Base-by-base conservation (phyloP, 1,140 invertebrate genomes). In the Drosophila lacertosa region DNA sequence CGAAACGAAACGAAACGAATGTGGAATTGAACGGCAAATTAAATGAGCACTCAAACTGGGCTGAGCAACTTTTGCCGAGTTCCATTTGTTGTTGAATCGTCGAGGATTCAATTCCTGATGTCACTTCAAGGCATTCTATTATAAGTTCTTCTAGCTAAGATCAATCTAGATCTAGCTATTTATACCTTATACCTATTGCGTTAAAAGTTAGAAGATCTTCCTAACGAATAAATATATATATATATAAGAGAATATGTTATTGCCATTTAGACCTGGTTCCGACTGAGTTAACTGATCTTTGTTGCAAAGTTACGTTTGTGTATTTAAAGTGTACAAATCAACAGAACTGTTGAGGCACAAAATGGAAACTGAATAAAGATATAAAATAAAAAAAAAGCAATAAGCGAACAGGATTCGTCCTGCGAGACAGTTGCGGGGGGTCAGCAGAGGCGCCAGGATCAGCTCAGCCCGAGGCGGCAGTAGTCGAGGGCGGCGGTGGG, bases 1-100 rank as follows among this genome's bases (percentile, higher is more conserved):
- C 82, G 82, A 88, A 82, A n/a, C n/a, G n/a, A n/a, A n/a, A n/a
- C n/a, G 67, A 88, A 88, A 88, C 82, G 82, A 88, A 82, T 88
- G 66, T 70, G 63, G 82, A 88, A 88, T 88, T 88, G 82, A 88
- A 88, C 77, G 70, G 66, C 63, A 81, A 86, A 86, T 81, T 86
- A 77, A 86, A 80, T 72, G 74, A 81, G 74, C 51, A 62, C 37
- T 62, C 58, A 68, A 68, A 68, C 45, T 47, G 67, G 53, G 1
- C 24, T 26, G 24, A 6, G 24, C 24, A 26, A n/a, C n/a, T n/a
- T n/a, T n/a, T 26, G 4, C 24, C 24, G n/a, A n/a, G n/a, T n/a
- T n/a, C n/a, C n/a, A n/a, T n/a, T n/a, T n/a, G n/a, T n/a, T n/a
- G n/a, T n/a, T n/a, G n/a, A n/a, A n/a, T n/a, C n/a, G n/a, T n/a